Evolutionary conservation across 2,797 vertebrate genomes (phyloP), one percentile per base, ranked within the genome.

Genomic region (Furcifer pardalis): DNA sequence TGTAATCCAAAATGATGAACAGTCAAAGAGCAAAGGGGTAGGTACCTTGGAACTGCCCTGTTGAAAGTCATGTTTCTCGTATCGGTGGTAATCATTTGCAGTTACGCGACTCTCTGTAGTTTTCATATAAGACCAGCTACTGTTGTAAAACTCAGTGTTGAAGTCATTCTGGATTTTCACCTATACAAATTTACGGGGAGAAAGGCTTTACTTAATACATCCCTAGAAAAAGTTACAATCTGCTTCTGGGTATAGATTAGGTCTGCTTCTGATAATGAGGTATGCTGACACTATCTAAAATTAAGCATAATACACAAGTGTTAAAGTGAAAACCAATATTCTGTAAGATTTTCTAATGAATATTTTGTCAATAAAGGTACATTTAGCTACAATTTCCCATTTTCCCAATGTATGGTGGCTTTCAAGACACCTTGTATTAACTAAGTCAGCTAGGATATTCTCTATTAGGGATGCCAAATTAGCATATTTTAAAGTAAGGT

Each of bases 101-200:
- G 32, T 83, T 32, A 85, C 56, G n/a, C 17, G 86, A 37, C 69
- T 25, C 25, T 95, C 92, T 40, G 81, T 90, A 0, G 94, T 75
- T 74, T 97, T 97, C 86, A 94, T 68, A 1, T 99, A 99, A 79
- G 97, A 96, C 98, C 98, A 99, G 79, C 95, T 96, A 85, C 97
- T 98, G 56, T 98, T 96, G 27, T 97, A 99, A 91, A 97, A 97
- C 74, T 98, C 97, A 1, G 98, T 97, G n/a, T 92, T 97, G 82
- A 98, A 98, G 66, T 99, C 97, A 79, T 98, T 98, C 88, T 98
- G 91, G 66, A 97, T 94, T 89, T 90, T 95, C 77, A 99, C 97
- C 98, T 99, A 90, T 25, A 92, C n/a, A n/a, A n/a, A n/a, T n/a
- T n/a, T 90, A 12, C 69, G 30, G 25, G 82, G 25, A 92, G 86